These are phyloP conservation scores for Astropecten irregularis DNA, from an alignment of 53 echinoderm and acorn worm species.

Conservation along the genomic window DNA sequence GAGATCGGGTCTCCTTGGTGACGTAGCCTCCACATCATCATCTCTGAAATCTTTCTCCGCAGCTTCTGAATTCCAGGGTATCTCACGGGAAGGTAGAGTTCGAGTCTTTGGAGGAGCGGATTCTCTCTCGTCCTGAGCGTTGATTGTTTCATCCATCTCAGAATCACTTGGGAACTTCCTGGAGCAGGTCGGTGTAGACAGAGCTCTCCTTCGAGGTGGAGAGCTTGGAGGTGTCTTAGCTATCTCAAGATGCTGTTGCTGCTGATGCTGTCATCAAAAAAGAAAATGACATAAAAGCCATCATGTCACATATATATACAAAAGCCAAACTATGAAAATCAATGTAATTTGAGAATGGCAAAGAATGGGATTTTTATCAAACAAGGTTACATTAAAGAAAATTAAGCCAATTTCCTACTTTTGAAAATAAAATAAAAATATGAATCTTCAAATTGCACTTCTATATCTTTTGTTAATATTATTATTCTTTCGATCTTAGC, in stretches of 20 bases:
- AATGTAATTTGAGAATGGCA: no score
- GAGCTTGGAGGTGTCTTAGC: slow-evolving; percentile 58
- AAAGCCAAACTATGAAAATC: not conserved
- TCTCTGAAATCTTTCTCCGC: slow-evolving; percentile 49
- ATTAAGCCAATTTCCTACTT: no score
- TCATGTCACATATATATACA: not conserved
- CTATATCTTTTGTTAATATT: no score
- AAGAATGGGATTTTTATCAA: no score
- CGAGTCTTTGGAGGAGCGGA: slow-evolving; percentile 66
- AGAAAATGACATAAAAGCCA: not conserved
- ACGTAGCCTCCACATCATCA: slow-evolving; percentile 8
- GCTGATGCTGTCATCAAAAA: slow-evolving; percentile 51
- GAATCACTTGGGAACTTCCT: slow-evolving; percentile 70
- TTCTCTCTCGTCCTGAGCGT: slow-evolving; percentile 64
- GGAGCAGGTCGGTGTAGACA: slow-evolving; percentile 79
- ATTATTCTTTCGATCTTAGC: no score
- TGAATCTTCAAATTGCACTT: no score
- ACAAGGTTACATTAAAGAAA: no score
- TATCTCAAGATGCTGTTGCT: slow-evolving; percentile 42
- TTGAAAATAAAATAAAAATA: no score
- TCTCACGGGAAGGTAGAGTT: slow-evolving; percentile 75
- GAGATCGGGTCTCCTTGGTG: not conserved
- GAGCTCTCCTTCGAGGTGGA: slow-evolving; percentile 65
- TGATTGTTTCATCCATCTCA: slow-evolving; percentile 66
- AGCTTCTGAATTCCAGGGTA: slow-evolving; percentile 58